Base-by-base conservation (phyloP, 2,888 invertebrate species). In the Campaea margaritaria region DNA sequence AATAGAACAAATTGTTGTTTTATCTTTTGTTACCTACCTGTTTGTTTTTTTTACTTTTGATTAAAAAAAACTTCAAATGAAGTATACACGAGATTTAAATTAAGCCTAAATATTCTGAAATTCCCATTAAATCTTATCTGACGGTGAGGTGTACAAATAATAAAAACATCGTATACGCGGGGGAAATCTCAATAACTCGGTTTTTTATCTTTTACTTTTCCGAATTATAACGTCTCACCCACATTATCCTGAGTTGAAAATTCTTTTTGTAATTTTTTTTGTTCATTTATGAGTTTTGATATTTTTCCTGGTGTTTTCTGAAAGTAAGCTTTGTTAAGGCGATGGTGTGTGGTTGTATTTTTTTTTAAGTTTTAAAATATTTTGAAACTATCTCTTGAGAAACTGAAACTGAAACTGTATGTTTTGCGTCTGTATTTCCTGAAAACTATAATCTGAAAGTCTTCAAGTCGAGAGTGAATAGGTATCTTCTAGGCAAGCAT, bases 161-260 rank as follows among this genome's bases (percentile, higher is more conserved):
- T 82, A 85, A 86, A 86, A 84, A 79, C 81, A 74, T 69, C 72
- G 66, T 76, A 80, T 78, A 61, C 87, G 68, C 87, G 70, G 75
- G 87, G 87, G 87, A 87, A 88, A 88, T 87, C 81, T 82, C 73
- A 75, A 79, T 78, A 78, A 71, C 70, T 74, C 64, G 60, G 69
- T 75, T 61, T 75, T 82, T 82, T 81, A 78, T 81, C 79, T 79
- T 80, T 83, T 76, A 74, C 73, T 79, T 80, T 78, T 71, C 71
- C 42, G 36, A 58, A 56, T 46, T 45, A 50, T 50, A 16, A 27
- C 36, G 50, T 61, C 55, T 64, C 61, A 62, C 60, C 65, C 62
- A 52, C 62, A 59, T 3, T 21, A 21, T 58, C 65, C 52, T 63
- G 58, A 57, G 60, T 70, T 62, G 62, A 49, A 44, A 58, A 58